phyloP scores from a whole-genome alignment of 2,113 vertebrate species.

The Xerus inauris region DNA sequence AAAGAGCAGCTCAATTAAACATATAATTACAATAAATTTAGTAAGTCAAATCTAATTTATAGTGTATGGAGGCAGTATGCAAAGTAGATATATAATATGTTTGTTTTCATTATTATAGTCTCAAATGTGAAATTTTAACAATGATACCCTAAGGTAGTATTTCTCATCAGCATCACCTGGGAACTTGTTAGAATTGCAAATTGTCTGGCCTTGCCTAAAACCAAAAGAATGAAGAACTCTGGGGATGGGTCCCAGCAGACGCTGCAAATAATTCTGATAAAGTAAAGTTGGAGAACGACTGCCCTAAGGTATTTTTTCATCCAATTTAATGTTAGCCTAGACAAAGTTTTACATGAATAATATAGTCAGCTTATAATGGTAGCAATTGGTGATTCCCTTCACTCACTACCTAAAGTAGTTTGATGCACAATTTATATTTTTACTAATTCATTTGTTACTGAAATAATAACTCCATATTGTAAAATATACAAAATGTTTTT shows the following conservation, averaged over 20 bases:
- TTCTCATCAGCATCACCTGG: neutral
- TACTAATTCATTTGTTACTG: neutral
- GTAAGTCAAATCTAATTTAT: neutral
- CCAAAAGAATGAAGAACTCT: neutral
- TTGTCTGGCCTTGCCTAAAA: neutral
- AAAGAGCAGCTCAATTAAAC: neutral
- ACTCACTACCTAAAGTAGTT: neutral
- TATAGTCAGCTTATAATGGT: neutral
- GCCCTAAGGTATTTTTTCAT: neutral
- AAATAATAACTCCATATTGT: neutral
- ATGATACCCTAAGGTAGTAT: neutral
- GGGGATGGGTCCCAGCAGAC: neutral
- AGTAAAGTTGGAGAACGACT: neutral
- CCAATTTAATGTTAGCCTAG: neutral
- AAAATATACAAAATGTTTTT: neutral
- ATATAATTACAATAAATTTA: neutral
- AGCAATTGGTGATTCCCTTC: neutral
- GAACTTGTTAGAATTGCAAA: neutral
- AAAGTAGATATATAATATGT: neutral
- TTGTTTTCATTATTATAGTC: neutral
- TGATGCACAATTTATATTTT: neutral
- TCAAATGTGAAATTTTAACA: constrained; percentile 9
- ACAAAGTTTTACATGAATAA: neutral
- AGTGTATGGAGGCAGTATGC: neutral
- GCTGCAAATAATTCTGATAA: neutral